Evolutionary conservation across 2,797 vertebrate species (phyloP), one percentile per base, ranked within the genome.

Genomic region (Phrynocephalus guinanensis): DNA sequence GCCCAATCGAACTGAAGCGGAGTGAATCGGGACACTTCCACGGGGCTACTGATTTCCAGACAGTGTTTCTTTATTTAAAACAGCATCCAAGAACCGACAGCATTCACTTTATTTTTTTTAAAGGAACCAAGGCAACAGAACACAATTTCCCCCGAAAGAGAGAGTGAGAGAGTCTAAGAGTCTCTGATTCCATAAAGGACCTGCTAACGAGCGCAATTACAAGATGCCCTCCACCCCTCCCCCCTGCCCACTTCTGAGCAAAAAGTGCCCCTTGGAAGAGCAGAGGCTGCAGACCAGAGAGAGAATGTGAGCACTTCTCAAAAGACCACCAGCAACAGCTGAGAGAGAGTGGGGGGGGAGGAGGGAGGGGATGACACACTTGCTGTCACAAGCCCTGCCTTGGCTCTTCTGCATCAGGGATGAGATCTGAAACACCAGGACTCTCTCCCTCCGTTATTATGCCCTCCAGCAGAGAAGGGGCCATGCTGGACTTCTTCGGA

Each of bases 41-140:
- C 0, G 8, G 4, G 3, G 18, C 7, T 26, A 24, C 48, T 6
- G 20, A 30, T 85, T 80, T 66, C 71, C 63, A 81, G 70, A 84
- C 20, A 78, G 28, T 30, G 63, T 76, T 7, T 66, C 50, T 92
- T 93, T 89, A 91, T 66, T 93, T 72, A 86, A 71, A 83, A 90
- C 81, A 91, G 79, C 56, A 73, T 75, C 20, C 73, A 82, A 68
- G 52, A 60, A 90, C 22, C 1, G 72, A 80, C 60, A 81, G 72
- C 78, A 84, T 28, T 44, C 56, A 60, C 48, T 91, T 82, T 70
- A 52, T 7, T 73, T 50, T 70, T 68, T 71, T 68, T 71, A 79
- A 76, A 87, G 24, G 24, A 60, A 33, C 16, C 56, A 78, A 70
- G 82, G 82, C 48, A 81, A 52, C 9, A n/a, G 6, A 68, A 79